phyloP scores from a whole-genome alignment of 1,140 invertebrate species.

The Ridgeia piscesae region DNA sequence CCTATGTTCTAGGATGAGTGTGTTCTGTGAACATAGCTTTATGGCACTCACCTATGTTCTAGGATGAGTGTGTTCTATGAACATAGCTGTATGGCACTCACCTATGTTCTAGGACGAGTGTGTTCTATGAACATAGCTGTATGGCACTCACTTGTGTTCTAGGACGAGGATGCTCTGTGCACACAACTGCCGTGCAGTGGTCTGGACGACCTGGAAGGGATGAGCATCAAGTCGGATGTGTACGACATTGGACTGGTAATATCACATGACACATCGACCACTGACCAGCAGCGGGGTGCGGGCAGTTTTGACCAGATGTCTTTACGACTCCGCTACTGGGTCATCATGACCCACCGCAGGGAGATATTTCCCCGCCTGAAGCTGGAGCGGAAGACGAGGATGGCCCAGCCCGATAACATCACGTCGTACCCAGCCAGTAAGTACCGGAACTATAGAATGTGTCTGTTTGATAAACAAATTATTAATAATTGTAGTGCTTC shows the following conservation, averaged over 20 bases:
- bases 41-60: no score
- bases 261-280: constrained; percentile 53
- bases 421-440: constrained; percentile 4
- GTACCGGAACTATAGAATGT: background rate
- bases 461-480: background rate
- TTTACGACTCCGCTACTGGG: constrained; percentile 72
- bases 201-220: constrained; percentile 49
- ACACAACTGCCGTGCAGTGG: background rate
- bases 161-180: constrained; percentile 7
- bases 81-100: background rate
- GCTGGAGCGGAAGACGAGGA: constrained; percentile 67
- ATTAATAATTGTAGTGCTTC: no score
- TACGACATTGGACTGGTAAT: constrained; percentile 66
- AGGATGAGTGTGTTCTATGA: no score
- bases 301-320: constrained; percentile 33
- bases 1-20: no score
- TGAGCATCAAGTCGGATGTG: constrained; percentile 55
- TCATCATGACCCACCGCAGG: constrained; percentile 70
- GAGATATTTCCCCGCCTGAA: constrained; percentile 71
- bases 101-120: background rate
- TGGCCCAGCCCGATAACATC: constrained; percentile 55
- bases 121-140: background rate
- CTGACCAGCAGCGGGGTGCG: background rate
- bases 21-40: no score
- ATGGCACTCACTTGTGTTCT: background rate